Conservation (phyloP, 1,140 invertebrate species). For the Dreissena polymorpha region DNA sequence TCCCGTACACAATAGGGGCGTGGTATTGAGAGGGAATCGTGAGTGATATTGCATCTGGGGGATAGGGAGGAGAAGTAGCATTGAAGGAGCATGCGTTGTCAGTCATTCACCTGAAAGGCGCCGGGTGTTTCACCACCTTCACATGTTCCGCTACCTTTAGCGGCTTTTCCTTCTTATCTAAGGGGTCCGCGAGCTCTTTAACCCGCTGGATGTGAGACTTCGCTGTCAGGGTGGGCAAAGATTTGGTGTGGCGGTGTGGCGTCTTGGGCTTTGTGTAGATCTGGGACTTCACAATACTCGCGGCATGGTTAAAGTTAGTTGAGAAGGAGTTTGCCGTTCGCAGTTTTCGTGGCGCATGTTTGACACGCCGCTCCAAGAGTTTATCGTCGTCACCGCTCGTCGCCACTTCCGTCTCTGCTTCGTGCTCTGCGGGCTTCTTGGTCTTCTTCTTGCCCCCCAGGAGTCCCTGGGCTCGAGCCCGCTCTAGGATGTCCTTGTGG, state of each 20-base stretch:
- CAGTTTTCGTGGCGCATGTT: conserved; percentile 43
- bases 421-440: conserved; percentile 16
- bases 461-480: conserved; percentile 56
- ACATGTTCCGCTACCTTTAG: conserved; percentile 49
- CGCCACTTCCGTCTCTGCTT: neutral
- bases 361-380: conserved; percentile 29
- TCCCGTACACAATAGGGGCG: neutral
- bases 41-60: conserved; percentile 21
- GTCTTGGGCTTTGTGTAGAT: conserved; percentile 25
- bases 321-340: conserved; percentile 23
- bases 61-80: neutral
- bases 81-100: neutral
- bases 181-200: conserved; percentile 3
- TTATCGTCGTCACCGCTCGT: conserved; percentile 18
- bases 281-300: conserved; percentile 43
- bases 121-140: conserved; percentile 62
- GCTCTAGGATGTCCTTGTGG: conserved; percentile 65
- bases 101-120: conserved; percentile 62
- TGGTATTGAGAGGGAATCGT: conserved; percentile 6
- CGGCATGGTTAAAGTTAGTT: neutral
- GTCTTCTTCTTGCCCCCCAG: conserved; percentile 53
- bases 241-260: conserved; percentile 9
- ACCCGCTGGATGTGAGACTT: neutral
- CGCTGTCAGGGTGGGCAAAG: neutral
- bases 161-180: conserved; percentile 27